Evolutionary conservation across 2,888 invertebrate species (phyloP).

Genomic region (Diarsia dahlii): DNA sequence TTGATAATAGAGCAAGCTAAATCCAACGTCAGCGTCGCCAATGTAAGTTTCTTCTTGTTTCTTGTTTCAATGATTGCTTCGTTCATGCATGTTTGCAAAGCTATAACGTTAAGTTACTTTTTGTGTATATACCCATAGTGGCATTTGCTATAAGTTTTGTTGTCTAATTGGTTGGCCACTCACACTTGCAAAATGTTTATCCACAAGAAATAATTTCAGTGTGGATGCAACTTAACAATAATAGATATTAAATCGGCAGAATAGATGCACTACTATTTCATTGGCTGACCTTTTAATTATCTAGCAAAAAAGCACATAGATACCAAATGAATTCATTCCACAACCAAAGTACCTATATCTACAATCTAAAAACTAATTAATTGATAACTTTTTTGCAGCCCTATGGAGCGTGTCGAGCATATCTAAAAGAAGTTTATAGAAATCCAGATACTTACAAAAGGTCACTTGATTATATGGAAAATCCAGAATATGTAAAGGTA

Average conservation of each 20-base stretch:
- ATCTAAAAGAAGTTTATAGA: conserved; percentile 65
- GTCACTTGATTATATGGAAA: conserved; percentile 68
- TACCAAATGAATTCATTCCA: neutral
- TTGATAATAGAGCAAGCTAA: conserved; percentile 55
- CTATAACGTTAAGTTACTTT: neutral
- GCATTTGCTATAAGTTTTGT: neutral
- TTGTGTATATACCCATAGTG: neutral
- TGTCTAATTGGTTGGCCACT: neutral
- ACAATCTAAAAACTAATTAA: neutral
- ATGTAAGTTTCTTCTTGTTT: conserved; percentile 61
- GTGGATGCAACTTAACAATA: neutral
- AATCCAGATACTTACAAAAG: conserved; percentile 67
- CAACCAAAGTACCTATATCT: neutral
- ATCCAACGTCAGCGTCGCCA: conserved; percentile 48
- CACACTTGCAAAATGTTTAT: neutral
- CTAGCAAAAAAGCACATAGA: neutral
- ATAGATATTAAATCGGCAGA: neutral
- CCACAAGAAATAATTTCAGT: neutral
- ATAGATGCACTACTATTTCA: neutral
- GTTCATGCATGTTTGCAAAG: neutral
- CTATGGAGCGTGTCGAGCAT: conserved; percentile 82
- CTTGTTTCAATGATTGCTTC: too few species aligned
- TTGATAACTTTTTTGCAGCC: conserved; percentile 72
- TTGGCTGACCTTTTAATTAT: neutral
- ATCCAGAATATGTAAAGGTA: conserved; percentile 74